These are phyloP conservation scores for Drosophila atroscutellata DNA, from an alignment of 2,888 invertebrate genomes.

Conservation along the genomic window DNA sequence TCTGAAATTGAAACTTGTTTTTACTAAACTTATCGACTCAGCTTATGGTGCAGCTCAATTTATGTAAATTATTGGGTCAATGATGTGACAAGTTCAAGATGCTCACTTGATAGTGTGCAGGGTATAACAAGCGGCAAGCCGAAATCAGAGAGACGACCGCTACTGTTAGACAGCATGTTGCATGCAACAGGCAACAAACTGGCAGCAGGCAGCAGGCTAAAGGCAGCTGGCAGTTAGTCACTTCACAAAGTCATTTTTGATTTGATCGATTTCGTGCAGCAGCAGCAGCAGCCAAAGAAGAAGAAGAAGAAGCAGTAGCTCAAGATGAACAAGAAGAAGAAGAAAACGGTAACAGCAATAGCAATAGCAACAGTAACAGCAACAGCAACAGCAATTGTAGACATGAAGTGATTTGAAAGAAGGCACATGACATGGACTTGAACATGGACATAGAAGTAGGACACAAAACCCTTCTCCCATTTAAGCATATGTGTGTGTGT, in stretches of 20 bases:
- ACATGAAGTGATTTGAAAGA: conserved; percentile 64
- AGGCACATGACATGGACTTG: conserved; percentile 74
- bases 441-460: conserved; percentile 73
- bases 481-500: conserved; percentile 35
- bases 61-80: not conserved
- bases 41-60: not conserved
- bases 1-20: not conserved
- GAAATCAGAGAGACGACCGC: conserved; percentile 69
- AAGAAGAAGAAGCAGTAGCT: conserved; percentile 19
- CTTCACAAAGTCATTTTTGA: conserved; percentile 81
- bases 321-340: conserved; percentile 16
- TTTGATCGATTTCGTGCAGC: conserved; percentile 83
- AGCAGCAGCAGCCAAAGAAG: conserved; percentile 20
- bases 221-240: conserved; percentile 76
- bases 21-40: not conserved
- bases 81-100: not conserved
- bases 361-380: conserved; percentile 6
- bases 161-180: conserved; percentile 74
- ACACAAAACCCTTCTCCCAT: conserved; percentile 73
- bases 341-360: conserved; percentile 9
- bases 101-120: not conserved
- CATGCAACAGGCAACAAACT: conserved; percentile 52
- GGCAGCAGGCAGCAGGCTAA: conserved; percentile 42
- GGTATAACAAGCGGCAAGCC: conserved; percentile 31
- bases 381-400: conserved; percentile 30